These are phyloP conservation scores for Coracopsis vasa DNA, from an alignment of 2,113 vertebrate species.

Conservation along the genomic window DNA sequence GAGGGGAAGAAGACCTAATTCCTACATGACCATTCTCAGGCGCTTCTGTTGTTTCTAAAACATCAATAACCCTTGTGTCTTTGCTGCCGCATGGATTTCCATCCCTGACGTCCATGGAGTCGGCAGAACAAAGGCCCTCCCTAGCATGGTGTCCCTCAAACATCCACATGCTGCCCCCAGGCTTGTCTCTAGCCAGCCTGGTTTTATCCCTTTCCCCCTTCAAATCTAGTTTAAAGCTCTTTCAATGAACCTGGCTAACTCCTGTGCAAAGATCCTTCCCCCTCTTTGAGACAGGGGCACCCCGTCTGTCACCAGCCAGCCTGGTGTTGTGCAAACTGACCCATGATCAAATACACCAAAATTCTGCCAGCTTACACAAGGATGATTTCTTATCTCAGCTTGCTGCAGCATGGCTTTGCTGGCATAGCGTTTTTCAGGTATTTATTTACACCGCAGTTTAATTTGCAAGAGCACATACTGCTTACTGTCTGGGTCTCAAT, in stretches of 20 bases:
- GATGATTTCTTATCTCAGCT: background rate
- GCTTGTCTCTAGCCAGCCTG: background rate
- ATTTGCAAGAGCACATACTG: background rate
- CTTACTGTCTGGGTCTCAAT: background rate
- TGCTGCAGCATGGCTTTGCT: background rate
- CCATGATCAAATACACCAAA: fast-evolving
- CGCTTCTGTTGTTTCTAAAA: background rate
- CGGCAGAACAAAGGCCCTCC: background rate
- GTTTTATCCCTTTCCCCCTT: background rate
- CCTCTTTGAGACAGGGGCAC: background rate
- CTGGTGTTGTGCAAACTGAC: background rate
- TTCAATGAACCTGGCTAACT: background rate
- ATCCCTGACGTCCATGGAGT: background rate
- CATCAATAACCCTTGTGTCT: background rate
- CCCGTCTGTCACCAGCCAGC: fast-evolving
- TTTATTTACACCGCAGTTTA: background rate
- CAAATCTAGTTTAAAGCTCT: background rate
- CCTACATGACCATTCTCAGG: background rate
- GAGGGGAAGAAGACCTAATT: background rate
- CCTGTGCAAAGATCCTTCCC: background rate
- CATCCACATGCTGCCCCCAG: background rate
- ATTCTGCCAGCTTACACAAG: background rate
- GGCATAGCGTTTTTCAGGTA: background rate
- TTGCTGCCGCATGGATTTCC: fast-evolving
- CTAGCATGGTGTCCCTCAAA: background rate